These are phyloP conservation scores for Odontocolon sp. DNA, from an alignment of 2,888 invertebrate genomes.

Conservation along the genomic window DNA sequence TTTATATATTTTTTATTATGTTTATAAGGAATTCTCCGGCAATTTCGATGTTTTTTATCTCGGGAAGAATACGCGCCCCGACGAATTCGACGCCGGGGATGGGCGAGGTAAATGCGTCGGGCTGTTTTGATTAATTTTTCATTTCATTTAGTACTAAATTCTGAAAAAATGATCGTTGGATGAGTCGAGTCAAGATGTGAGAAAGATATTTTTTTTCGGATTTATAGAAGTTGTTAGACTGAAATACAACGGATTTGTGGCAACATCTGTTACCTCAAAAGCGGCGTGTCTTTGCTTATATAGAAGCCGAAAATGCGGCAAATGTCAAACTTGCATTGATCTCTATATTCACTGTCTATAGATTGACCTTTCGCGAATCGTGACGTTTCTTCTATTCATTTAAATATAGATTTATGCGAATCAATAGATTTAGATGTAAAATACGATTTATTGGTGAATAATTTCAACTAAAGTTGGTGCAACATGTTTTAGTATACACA, in stretches of 20 bases:
- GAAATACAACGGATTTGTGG: neutral
- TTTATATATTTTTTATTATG: neutral
- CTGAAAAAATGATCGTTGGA: neutral
- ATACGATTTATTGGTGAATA: neutral
- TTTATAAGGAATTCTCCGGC: no score
- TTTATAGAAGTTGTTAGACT: neutral
- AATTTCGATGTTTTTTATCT: no score
- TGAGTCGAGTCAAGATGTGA: neutral
- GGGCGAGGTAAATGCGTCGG: slow-evolving; percentile 37
- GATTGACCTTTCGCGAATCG: slow-evolving; percentile 15
- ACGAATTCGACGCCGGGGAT: slow-evolving; percentile 7
- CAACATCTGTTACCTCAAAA: slow-evolving; percentile 18
- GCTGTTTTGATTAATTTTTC: neutral
- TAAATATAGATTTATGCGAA: neutral
- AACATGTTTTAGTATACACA: no score
- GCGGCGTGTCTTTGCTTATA: neutral
- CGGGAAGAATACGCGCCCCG: no score
- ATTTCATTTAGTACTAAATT: neutral
- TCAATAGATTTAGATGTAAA: neutral
- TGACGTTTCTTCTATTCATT: neutral
- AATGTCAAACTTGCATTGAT: slow-evolving; percentile 49
- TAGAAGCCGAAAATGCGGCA: slow-evolving; percentile 26
- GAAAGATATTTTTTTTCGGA: neutral
- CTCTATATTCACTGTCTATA: neutral
- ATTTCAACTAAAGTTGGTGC: neutral